Base-by-base conservation (phyloP, 2,888 invertebrate genomes). In the Leucania comma region DNA sequence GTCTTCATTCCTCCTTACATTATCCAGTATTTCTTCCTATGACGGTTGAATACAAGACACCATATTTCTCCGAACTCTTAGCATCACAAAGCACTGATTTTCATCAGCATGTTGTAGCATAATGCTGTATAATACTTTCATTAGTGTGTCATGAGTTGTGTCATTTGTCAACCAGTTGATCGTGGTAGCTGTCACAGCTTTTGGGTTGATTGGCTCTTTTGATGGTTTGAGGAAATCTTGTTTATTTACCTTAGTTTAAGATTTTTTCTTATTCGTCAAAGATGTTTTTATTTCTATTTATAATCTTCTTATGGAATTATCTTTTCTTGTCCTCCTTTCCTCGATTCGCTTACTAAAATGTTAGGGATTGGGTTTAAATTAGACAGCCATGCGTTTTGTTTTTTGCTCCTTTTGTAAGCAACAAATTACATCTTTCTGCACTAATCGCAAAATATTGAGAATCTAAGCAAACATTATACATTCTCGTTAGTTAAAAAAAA, bases 81-180 rank as follows among this genome's bases (percentile, higher is more conserved):
- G 32, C 83, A 79, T 79, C 51, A 80, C 79, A 80, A 80, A 69
- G 68, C 67, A 17, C 24, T 73, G 76, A 73, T 82, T 75, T 69
- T 70, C 83, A 79, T 82, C 72, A 72, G 63, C 68, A 67, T 73
- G 68, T 60, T 32, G 59, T 26, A 68, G 79, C 72, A 81, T 85
- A 82, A 79, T 79, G 59, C 64, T 65, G 86, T 87, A 87, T 87
- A 86, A 86, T 86, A 84, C 79, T 79, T 75, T 81, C 86, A 86
- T 86, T 86, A 87, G 78, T 63, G 75, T 54, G 71, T 48, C 70
- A 73, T 66, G 61, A 75, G 60, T 42, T 29, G 46, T 68, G 66
- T 81, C 85, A 80, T 86, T 86, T 85, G 85, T 86, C 87, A 86
- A 79, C 54, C 50, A 38, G 59, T 68, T 76, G 75, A 79, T 82